Percentiles rank a stretch among this genome's conserved stretches.
Evolutionary conservation across 2,797 vertebrate genomes (phyloP).

Genomic region (Manis crassicaudata): DNA sequence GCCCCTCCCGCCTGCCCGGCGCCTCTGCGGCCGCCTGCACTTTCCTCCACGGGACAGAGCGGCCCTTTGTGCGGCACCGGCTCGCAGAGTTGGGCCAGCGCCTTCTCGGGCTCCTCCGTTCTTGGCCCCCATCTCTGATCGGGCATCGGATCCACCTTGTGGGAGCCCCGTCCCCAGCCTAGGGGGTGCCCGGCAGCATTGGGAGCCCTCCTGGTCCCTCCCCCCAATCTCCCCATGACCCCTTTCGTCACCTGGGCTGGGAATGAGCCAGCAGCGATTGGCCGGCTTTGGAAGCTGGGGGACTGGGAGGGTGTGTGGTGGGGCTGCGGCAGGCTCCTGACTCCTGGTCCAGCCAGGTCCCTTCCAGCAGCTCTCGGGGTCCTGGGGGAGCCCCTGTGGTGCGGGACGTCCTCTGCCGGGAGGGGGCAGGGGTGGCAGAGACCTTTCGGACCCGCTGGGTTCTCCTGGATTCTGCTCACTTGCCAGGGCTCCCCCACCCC

Average conservation of each 20-base stretch:
- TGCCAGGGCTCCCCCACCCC: background rate
- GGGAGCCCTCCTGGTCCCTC: background rate
- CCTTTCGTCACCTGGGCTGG: constrained; percentile 55
- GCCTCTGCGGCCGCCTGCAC: constrained; percentile 80
- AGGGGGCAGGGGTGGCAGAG: background rate
- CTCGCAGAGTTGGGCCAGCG: constrained; percentile 52
- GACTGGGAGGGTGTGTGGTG: background rate
- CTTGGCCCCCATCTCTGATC: background rate
- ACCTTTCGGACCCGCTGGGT: background rate
- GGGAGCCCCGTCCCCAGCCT: background rate
- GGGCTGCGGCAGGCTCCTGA: background rate
- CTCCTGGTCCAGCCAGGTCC: background rate
- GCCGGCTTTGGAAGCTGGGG: background rate
- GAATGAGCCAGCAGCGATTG: background rate
- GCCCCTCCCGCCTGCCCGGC: constrained; percentile 54
- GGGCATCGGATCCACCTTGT: constrained; percentile 56
- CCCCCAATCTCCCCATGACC: background rate
- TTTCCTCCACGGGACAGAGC: constrained; percentile 80
- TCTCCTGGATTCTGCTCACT: background rate
- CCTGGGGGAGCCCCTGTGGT: background rate
- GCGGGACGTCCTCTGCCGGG: background rate
- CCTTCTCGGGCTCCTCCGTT: background rate
- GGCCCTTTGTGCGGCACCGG: constrained; percentile 79
- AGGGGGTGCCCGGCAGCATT: background rate
- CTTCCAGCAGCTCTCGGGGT: background rate